Conservation (phyloP, 2,888 invertebrate species). For the Andrena flavipes region DNA sequence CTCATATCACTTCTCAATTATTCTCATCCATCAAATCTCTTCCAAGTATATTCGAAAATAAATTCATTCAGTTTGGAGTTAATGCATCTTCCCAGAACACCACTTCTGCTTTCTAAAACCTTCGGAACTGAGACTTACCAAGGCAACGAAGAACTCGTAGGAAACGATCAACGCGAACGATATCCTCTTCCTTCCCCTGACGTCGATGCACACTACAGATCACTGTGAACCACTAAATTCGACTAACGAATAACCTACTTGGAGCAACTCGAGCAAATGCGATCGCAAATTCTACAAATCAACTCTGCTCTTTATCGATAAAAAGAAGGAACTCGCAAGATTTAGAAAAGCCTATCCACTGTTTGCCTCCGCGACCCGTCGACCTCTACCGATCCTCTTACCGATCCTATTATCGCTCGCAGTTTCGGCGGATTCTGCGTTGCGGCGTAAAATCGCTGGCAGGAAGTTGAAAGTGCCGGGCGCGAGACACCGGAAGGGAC, state of each 20-base stretch:
- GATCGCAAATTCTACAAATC: not conserved
- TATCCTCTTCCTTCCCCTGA: constrained; percentile 42
- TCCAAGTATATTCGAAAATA: too few species aligned
- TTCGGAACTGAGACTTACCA: constrained; percentile 47
- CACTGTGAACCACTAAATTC: constrained; percentile 62
- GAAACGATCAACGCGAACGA: constrained; percentile 12
- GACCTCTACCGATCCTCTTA: not conserved
- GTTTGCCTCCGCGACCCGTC: not conserved
- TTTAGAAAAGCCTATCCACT: not conserved
- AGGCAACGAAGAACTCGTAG: not conserved
- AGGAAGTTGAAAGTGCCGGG: not conserved
- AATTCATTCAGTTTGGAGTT: not conserved
- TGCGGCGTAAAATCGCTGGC: not conserved
- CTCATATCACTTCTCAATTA: too few species aligned
- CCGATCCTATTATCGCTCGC: not conserved
- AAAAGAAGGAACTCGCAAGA: not conserved
- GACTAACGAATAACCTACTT: not conserved
- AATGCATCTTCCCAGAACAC: not conserved
- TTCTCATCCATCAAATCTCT: too few species aligned
- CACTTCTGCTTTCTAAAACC: not conserved
- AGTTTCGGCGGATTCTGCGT: not conserved
- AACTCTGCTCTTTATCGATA: not conserved
- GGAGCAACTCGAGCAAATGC: not conserved
- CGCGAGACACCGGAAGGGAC: constrained; percentile 17
- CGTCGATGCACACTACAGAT: constrained; percentile 56